Conservation (phyloP, 2,797 vertebrate species). For the Coreius guichenoti region DNA sequence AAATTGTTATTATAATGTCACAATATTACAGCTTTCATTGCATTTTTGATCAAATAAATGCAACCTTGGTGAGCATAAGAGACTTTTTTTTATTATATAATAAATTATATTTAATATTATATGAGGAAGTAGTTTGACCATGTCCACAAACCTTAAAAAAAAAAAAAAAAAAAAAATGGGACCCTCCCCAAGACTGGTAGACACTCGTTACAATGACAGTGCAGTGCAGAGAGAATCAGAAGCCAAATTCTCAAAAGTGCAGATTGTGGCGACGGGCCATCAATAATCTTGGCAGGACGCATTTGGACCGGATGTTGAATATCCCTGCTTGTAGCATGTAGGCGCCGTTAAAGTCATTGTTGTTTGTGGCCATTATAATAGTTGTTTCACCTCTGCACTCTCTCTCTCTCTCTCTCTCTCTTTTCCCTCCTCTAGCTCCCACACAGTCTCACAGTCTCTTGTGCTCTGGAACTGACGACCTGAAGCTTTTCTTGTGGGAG, state of each 20-base stretch:
- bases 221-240: background rate
- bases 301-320: conserved; percentile 12
- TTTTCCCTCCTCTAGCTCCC: conserved; percentile 22
- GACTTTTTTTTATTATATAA: no score
- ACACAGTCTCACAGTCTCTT: conserved; percentile 35
- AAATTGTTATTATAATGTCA: no score
- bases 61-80: no score
- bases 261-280: conserved; percentile 13
- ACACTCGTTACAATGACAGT: background rate
- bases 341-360: conserved; percentile 31
- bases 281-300: conserved; percentile 26
- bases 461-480: conserved; percentile 27
- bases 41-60: no score
- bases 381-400: conserved; percentile 1
- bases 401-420: background rate
- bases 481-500: conserved; percentile 39
- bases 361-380: conserved; percentile 23
- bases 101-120: no score
- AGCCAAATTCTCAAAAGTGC: conserved; percentile 8
- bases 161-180: no score
- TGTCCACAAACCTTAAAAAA: background rate
- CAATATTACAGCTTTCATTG: no score
- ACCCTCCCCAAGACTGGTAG: background rate
- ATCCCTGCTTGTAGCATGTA: conserved; percentile 28
- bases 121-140: background rate